Base-by-base conservation (phyloP, 30 jellyfish, hydroid and myxozoan species). In the Rhopilema esculentum region DNA sequence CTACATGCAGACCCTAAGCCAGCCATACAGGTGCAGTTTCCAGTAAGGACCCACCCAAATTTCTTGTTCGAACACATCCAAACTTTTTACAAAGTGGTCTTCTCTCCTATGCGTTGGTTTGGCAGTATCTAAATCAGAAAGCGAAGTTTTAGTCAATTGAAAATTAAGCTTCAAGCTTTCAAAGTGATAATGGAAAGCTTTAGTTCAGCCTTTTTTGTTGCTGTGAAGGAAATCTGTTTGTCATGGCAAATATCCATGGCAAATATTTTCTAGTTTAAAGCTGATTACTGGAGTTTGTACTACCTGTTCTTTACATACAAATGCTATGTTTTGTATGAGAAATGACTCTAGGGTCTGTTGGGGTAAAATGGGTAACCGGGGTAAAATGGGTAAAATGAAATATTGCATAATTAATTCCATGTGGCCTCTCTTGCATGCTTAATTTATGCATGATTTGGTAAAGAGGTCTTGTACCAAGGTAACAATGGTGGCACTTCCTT, bases 71-170 rank as follows among this genome's bases (percentile, higher is more conserved):
- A 31, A n/a, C 31, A 32, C 20, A 83, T 80, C 79, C 48, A 66
- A 16, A 67, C 89, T 27, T 27, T 1, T 7, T 62, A 66, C 69
- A 61, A 1, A 4, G 49, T 18, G 26, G 63, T 19, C 70, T 30
- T 79, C 84, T 79, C 33, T 49, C 82, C 49, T 30, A 51, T 83
- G 19, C 69, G 25, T 65, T 79, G 82, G 64, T 83, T 79, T 79
- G 89, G 89, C 66, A 79, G 40, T 1, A 79, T 83, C 82, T 49
- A 23, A 40, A 67, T 15, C 8, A 40, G 33, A 40, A 67, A 29
- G 49, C 66, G 30, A 24, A 28, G 57, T 2, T 40, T 40, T 40
- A 40, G 57, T 72, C 68, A 30, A 72, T 22, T 72, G 49, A 72
- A 22, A 72, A 72, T 24, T 22, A 40, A 26, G 30, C 49, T 72